Percentiles rank a stretch among this genome's conserved stretches.
Evolutionary conservation across 2,113 vertebrate genomes (phyloP).

Genomic region (Tautogolabrus adspersus): DNA sequence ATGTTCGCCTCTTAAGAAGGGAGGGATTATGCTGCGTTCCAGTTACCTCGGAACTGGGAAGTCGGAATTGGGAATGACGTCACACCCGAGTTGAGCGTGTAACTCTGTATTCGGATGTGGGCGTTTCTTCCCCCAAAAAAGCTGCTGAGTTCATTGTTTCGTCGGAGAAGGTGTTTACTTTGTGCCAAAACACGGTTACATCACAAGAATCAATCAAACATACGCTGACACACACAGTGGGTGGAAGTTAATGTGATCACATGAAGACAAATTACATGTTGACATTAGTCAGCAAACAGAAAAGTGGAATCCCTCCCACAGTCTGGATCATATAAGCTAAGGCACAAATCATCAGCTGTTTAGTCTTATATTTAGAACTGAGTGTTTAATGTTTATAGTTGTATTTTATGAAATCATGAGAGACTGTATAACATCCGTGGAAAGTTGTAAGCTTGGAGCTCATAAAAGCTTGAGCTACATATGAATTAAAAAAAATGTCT

Average conservation of each 20-base stretch:
- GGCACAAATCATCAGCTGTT: constrained; percentile 11
- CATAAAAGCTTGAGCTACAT: neutral
- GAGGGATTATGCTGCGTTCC: too few relatives aligned
- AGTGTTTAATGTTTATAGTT: neutral
- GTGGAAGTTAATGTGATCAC: neutral
- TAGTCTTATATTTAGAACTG: neutral
- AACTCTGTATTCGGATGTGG: constrained; percentile 60
- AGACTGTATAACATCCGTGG: neutral
- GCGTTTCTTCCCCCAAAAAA: constrained; percentile 43
- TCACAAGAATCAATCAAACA: constrained; percentile 55
- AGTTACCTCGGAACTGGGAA: too few relatives aligned
- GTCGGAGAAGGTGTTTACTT: constrained; percentile 12
- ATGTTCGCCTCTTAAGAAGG: constrained; percentile 42
- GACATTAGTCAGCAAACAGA: neutral
- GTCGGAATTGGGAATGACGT: too few relatives aligned
- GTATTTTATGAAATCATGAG: neutral
- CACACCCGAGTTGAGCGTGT: too few relatives aligned
- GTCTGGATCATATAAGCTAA: neutral
- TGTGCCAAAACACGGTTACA: constrained; percentile 57
- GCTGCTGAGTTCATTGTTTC: constrained; percentile 24
- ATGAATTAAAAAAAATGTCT: neutral
- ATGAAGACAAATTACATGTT: neutral
- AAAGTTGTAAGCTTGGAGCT: neutral
- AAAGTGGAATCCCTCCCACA: neutral
- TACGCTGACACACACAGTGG: neutral